Conservation (phyloP, 2,888 invertebrate genomes). For the Drosophila fungiperda region DNA sequence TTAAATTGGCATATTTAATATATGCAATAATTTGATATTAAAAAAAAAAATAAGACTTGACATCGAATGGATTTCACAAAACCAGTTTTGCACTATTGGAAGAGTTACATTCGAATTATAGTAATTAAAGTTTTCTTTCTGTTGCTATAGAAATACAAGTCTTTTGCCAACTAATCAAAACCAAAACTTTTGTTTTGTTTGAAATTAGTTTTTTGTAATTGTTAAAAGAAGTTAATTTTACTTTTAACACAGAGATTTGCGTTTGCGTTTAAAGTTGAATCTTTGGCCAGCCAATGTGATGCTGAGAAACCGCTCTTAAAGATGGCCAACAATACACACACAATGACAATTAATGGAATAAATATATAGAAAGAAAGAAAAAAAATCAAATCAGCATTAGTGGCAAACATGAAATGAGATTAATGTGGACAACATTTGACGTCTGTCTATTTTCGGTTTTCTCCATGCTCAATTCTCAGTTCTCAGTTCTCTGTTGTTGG, state of each 20-base stretch:
- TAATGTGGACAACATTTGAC: slow-evolving; percentile 70
- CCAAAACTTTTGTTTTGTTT: not conserved
- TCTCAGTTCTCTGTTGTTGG: not conserved
- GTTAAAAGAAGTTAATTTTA: not conserved
- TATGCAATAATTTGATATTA: not conserved
- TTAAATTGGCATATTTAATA: not conserved
- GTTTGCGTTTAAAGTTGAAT: not conserved
- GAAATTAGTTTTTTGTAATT: not conserved
- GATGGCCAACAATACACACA: slow-evolving; percentile 17
- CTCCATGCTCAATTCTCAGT: not conserved
- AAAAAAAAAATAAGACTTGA: not conserved
- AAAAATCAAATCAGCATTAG: slow-evolving; percentile 70
- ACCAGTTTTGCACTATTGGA: not conserved
- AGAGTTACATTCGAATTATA: not conserved
- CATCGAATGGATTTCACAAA: not conserved
- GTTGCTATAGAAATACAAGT: not conserved
- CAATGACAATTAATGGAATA: slow-evolving; percentile 69
- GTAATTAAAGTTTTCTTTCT: not conserved
- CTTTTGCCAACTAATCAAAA: not conserved
- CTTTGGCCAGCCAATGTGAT: not conserved
- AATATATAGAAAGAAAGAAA: slow-evolving; percentile 38
- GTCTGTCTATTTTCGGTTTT: slow-evolving; percentile 34
- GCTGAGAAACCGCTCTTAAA: slow-evolving; percentile 15
- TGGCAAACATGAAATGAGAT: slow-evolving; percentile 67
- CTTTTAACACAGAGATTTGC: not conserved